Conservation (phyloP, 2,797 vertebrate genomes). For the Pantherophis vulpinus region DNA sequence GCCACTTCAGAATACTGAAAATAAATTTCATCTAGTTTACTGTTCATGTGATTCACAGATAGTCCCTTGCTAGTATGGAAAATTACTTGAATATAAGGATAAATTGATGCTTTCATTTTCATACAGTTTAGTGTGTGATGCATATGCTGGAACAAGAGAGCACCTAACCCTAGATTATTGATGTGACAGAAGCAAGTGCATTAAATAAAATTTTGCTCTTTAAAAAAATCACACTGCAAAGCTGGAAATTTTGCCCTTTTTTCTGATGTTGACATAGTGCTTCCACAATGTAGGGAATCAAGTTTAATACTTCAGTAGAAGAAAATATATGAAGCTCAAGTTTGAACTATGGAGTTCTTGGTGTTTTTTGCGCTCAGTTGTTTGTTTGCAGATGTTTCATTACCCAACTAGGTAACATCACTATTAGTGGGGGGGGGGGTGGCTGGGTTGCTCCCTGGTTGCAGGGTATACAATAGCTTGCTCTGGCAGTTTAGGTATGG, state of each 20-base stretch:
- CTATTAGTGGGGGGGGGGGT: too few relatives aligned
- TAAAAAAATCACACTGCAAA: neutral
- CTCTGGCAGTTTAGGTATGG: neutral
- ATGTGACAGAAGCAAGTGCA: conserved; percentile 15
- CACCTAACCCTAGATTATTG: neutral
- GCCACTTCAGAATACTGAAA: neutral
- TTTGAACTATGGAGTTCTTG: neutral
- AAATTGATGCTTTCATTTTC: neutral
- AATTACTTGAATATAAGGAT: conserved; percentile 8
- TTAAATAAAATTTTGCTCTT: conserved; percentile 2
- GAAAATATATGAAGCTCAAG: neutral
- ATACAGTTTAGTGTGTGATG: conserved; percentile 5
- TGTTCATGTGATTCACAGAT: neutral
- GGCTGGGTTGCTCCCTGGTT: neutral
- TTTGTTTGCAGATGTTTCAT: neutral
- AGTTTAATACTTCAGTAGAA: too few relatives aligned
- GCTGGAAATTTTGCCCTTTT: conserved; percentile 1
- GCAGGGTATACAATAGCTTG: neutral
- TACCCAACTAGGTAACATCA: neutral
- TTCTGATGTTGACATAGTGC: neutral
- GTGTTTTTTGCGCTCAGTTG: neutral
- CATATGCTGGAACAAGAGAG: neutral
- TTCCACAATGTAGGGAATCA: neutral
- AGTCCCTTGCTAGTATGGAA: neutral
- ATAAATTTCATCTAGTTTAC: neutral